phyloP scores from a whole-genome alignment of 2,797 vertebrate species.

The Lacerta agilis region DNA sequence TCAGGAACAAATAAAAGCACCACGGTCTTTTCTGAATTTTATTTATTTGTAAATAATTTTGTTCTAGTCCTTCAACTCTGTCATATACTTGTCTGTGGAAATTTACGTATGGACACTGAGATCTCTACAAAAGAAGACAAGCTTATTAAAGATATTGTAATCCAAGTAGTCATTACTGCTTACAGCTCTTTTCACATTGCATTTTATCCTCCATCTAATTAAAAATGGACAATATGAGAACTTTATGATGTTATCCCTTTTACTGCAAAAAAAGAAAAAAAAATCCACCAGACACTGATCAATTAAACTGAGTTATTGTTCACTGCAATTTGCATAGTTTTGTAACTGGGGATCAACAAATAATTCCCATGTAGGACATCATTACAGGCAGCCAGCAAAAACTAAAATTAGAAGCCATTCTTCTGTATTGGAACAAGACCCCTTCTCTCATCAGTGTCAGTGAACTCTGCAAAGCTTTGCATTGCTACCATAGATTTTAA shows the following conservation, averaged over 20 bases:
- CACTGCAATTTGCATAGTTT: slow-evolving; percentile 3
- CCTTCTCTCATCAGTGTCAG: not conserved
- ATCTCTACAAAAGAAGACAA: slow-evolving; percentile 34
- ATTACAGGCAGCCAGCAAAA: not conserved
- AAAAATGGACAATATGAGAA: slow-evolving; percentile 53
- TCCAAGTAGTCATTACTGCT: slow-evolving; percentile 34
- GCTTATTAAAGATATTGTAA: slow-evolving; percentile 34
- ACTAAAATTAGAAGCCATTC: not conserved
- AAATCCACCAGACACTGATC: slow-evolving; percentile 11
- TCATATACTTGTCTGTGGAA: slow-evolving; percentile 24
- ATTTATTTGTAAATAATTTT: slow-evolving; percentile 31
- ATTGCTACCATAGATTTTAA: not conserved
- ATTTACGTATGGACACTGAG: not conserved
- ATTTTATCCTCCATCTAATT: slow-evolving; percentile 35
- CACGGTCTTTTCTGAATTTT: not conserved
- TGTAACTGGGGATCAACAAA: not conserved
- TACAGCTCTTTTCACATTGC: slow-evolving; percentile 43
- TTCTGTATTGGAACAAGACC: slow-evolving; percentile 14
- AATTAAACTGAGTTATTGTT: slow-evolving; percentile 31
- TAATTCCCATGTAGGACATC: not conserved
- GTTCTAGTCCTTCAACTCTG: slow-evolving; percentile 23
- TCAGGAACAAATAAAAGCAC: not conserved
- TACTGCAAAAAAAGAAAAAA: slow-evolving; percentile 17
- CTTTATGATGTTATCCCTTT: slow-evolving; percentile 38
- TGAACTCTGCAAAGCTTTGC: too few species aligned